Evolutionary conservation across 2,113 vertebrate species (phyloP), one percentile per base, ranked within the genome.

Genomic region (Telmatochromis sp.): DNA sequence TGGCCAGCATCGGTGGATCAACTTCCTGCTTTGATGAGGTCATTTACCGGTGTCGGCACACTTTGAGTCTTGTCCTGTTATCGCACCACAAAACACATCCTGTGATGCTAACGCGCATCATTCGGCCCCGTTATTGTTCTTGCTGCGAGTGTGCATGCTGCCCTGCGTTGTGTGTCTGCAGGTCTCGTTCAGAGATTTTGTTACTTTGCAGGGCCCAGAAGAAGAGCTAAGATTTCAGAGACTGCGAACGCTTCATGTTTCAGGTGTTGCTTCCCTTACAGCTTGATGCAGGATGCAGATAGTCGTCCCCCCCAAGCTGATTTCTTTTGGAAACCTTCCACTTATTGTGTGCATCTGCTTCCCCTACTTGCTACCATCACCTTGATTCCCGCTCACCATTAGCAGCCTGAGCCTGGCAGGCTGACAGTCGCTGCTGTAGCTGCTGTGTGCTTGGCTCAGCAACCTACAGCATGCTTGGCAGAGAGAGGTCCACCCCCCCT

Each of bases 1-100:
- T 55, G 13, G 15, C 53, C 47, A 21, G 8, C 31, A 35, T 35
- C 10, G 14, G 9, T 14, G 3, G 9, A 21, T 28, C 33, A n/a
- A 63, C 75, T 85, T 86, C 63, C 83, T 86, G 53, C 35, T 47
- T 15, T 1, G 78, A 80, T 79, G n/a, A 86, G 71, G 35, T 86
- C 51, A 85, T 50, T 80, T 15, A 58, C 40, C 1, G 13, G 58
- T 81, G 51, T 31, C 1, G 4, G 50, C 26, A 51, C 3, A 6
- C 28, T 4, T 1, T 55, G 35, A n/a, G 63, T 33, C 65, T 35
- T 21, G 47, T 54, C 11, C 28, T 60, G 31, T 90, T 84, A 84
- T 86, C 79, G 73, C 19, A 53, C 55, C 31, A 81, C 26, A 78
- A 87, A 90, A 81, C 63, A 14, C 88, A 73, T 92, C 90, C 86